Evolutionary conservation across 2,888 invertebrate genomes (phyloP).

Genomic region (Altica lythri): DNA sequence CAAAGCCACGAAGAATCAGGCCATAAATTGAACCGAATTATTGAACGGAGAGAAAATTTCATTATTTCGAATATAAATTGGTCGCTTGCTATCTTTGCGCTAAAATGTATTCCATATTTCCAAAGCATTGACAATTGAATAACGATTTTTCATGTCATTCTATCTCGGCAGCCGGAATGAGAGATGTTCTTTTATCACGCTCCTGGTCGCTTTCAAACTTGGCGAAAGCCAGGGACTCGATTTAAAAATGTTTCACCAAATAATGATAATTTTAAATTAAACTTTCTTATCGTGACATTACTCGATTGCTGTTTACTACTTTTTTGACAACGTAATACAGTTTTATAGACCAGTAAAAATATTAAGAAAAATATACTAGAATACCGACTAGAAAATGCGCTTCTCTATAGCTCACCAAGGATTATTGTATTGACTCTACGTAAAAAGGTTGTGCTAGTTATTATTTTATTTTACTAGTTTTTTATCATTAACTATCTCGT

Average conservation of each 20-base stretch:
- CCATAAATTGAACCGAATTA: slow-evolving; percentile 23
- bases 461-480: too few species aligned
- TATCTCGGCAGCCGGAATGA: slow-evolving; percentile 28
- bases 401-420: too few species aligned
- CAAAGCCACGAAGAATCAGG: slow-evolving; percentile 27
- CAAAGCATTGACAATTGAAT: slow-evolving; percentile 40
- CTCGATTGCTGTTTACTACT: slow-evolving; percentile 12
- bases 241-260: slow-evolving; percentile 42
- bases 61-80: slow-evolving; percentile 33
- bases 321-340: slow-evolving; percentile 15
- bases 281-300: slow-evolving; percentile 28
- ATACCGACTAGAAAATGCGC: too few species aligned
- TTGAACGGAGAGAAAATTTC: slow-evolving; percentile 30
- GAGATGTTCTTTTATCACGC: slow-evolving; percentile 44
- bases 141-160: slow-evolving; percentile 45
- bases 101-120: slow-evolving; percentile 34
- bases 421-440: too few species aligned
- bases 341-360: too few species aligned
- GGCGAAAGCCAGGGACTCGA: slow-evolving; percentile 39
- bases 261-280: slow-evolving; percentile 37
- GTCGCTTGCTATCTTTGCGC: slow-evolving; percentile 33
- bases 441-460: too few species aligned
- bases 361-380: too few species aligned
- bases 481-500: too few species aligned
- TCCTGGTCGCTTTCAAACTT: slow-evolving; percentile 34